Base-by-base conservation (phyloP, 2,113 vertebrate genomes). In the Serranochromis macrocephalus region DNA sequence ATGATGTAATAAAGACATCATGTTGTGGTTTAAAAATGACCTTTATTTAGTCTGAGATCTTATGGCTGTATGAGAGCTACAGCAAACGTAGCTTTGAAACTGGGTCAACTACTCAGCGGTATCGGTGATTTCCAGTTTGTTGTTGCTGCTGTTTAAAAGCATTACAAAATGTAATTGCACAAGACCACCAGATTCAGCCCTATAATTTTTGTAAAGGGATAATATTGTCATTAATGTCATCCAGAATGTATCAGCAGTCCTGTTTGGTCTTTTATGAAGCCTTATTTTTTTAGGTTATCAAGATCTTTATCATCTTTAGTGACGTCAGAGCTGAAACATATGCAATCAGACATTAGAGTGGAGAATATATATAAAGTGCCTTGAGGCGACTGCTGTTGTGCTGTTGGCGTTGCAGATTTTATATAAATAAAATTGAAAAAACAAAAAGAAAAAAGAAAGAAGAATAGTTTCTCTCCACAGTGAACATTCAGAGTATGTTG, bases 201-300 rank as follows among this genome's bases (percentile, higher is more conserved):
- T 40, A 40, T 4, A 0, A 68, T 40, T 68, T 0, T 40, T 40
- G 36, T 68, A 68, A 68, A 40, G 19, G 38, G 38, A 42, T 71
- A 42, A 71, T 2, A 71, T 71, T 3, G 66, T 71, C n/a, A 71
- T 42, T 6, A 71, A 40, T 71, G 12, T 42, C 36, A 1, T 68
- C 33, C 63, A 71, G 66, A 68, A 24, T 21, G n/a, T 40, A 5
- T 68, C n/a, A 4, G 11, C 63, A 68, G 63, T 40, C 63, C 63
- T 71, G 63, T 71, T 21, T 40, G 63, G 19, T 71, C 7, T 40
- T 71, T 71, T 24, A 14, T 71, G n/a, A 71, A 9, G 63, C n/a
- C 36, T 68, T 40, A 9, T 21, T 9, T 68, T 17, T 66, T 68
- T 31, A 61, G 29, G 57, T 6, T 33, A 24, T 42, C 1, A 71